Conservation (phyloP, 2,888 invertebrate genomes). For the Cylloceria caligata region DNA sequence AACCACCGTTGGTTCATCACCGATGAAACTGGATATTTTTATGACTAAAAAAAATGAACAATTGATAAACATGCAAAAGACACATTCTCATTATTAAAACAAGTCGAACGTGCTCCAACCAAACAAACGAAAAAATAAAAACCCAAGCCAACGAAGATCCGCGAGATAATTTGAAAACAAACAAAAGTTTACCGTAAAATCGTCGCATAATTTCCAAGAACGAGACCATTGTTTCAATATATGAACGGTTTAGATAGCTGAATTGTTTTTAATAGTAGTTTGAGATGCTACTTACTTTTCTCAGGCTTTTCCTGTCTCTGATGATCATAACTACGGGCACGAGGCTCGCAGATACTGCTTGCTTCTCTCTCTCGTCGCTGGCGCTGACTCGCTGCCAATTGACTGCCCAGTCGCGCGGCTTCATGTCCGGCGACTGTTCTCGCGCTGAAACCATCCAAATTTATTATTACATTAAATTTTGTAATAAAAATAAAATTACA, state of each 20-base stretch:
- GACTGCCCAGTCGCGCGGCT: conserved; percentile 90
- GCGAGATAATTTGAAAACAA: conserved; percentile 22
- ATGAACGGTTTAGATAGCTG: not conserved
- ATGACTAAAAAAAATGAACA: conserved; percentile 3
- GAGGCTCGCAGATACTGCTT: conserved; percentile 85
- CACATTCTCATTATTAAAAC: conserved; percentile 40
- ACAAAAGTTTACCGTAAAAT: conserved; percentile 36
- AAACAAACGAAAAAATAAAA: conserved; percentile 22
- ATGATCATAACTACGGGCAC: conserved; percentile 89
- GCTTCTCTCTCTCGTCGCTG: conserved; percentile 80
- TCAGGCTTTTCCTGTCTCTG: conserved; percentile 85
- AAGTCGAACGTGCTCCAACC: conserved; percentile 41
- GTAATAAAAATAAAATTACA: too few relatives aligned
- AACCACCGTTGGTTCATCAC: not conserved
- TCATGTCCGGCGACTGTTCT: conserved; percentile 92
- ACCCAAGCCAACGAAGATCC: conserved; percentile 10
- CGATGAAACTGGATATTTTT: conserved; percentile 11
- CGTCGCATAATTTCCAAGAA: conserved; percentile 6
- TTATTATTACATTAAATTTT: not conserved
- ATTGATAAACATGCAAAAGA: conserved; percentile 53
- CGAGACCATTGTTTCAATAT: not conserved
- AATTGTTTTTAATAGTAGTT: not conserved
- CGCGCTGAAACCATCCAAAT: conserved; percentile 71
- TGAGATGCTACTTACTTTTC: conserved; percentile 83
- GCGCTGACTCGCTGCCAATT: conserved; percentile 84